Conservation (phyloP, 2,888 invertebrate genomes). For the Gasteruption jaculator region DNA sequence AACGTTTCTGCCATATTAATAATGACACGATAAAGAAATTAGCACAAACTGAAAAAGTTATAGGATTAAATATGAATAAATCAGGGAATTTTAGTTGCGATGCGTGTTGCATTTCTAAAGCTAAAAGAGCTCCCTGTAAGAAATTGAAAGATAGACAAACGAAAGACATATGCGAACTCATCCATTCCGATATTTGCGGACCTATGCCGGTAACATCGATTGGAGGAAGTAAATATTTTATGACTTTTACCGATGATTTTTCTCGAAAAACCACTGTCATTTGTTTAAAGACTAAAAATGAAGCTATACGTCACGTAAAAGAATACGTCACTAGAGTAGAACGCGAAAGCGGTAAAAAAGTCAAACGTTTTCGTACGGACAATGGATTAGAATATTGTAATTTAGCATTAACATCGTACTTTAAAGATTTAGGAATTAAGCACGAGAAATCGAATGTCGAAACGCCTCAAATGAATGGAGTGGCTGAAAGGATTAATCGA, state of each 20-base stretch:
- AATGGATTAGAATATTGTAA: conserved; percentile 15
- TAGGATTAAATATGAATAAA: conserved; percentile 6
- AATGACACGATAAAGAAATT: not conserved
- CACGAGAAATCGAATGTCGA: conserved; percentile 24
- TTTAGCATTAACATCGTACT: conserved; percentile 10
- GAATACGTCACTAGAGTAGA: conserved; percentile 3
- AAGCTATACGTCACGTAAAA: conserved; percentile 8
- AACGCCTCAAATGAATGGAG: conserved; percentile 29
- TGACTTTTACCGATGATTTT: conserved; percentile 15
- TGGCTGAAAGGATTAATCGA: conserved; percentile 28
- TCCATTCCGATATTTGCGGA: conserved; percentile 10
- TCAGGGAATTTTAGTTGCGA: not conserved
- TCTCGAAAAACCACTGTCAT: conserved; percentile 10
- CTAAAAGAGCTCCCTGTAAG: conserved; percentile 8
- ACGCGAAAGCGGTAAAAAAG: conserved; percentile 10
- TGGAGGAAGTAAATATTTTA: conserved; percentile 13
- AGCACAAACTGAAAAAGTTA: not conserved
- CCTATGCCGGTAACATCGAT: conserved; percentile 8
- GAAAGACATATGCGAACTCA: not conserved
- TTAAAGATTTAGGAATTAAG: conserved; percentile 21
- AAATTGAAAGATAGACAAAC: conserved; percentile 1
- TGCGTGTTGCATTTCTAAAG: conserved; percentile 9
- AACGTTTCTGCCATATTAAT: conserved; percentile 9
- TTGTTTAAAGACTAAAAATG: conserved; percentile 15
- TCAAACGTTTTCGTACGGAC: conserved; percentile 14